Base-by-base conservation (phyloP, 2,797 vertebrate genomes). In the Gephyroberyx darwinii region DNA sequence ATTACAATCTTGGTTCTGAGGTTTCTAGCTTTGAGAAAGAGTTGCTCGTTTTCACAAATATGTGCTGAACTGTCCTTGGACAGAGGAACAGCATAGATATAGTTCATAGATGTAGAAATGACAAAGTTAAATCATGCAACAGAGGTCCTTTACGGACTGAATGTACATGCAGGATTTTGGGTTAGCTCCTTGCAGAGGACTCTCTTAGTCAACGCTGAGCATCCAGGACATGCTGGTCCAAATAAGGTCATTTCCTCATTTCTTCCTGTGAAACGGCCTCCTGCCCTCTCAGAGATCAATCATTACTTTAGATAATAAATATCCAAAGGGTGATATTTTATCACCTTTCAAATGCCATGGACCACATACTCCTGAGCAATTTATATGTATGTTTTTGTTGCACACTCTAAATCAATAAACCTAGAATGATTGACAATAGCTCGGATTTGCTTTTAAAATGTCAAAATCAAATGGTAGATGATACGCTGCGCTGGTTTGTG, bases 91-190 rank as follows among this genome's bases (percentile, higher is more conserved):
- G 8, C 62, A 39, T 5, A 1, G 43, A 7, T 48, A 26, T 43
- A 68, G 7, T 8, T 48, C 37, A 26, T 10, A 48, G 33, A 33
- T 8, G 37, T 35, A 39, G n/a, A 43, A 52, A 3, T 30, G 5
- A 13, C 2, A n/a, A 39, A 26, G 22, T 62, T 72, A 66, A 13
- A 51, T 43, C 51, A 59, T 51, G 45, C 63, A 68, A 52, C 48
- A 37, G n/a, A 47, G 17, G 37, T 60, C 16, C 8, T 71, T 9
- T 31, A 17, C 66, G 58, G 22, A 65, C 19, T 39, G 45, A 45
- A 7, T 14, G 0, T 65, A 33, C 31, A 65, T 17, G 37, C 69
- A 51, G 33, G 16, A 65, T 26, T 26, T 55, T 3, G 47, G 54
- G 39, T 58, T 47, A 64, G 10, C 39, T 69, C 3, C 9, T 2